These are phyloP conservation scores for Dasysyrphus albostriatus DNA, from an alignment of 2,888 invertebrate species.

Conservation along the genomic window DNA sequence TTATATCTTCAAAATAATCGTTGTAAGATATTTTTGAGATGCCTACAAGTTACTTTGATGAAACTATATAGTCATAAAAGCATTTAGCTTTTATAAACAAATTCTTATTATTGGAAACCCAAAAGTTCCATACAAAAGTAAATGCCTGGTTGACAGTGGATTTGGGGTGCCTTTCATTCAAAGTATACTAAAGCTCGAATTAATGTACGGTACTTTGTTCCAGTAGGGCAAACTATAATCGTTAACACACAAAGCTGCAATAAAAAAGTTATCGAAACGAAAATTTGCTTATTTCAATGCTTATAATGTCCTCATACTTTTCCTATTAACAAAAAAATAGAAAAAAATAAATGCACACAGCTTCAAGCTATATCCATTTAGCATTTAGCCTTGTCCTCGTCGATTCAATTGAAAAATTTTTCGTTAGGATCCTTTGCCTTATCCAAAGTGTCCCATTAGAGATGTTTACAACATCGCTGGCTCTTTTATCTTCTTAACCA, in stretches of 20 bases:
- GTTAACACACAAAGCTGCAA: conserved; percentile 24
- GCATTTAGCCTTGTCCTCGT: neutral
- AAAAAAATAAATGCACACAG: conserved; percentile 14
- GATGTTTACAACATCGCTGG: conserved; percentile 38
- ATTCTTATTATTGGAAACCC: neutral
- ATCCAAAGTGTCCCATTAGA: conserved; percentile 49
- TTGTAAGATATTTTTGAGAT: too few species aligned
- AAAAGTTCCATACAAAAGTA: neutral
- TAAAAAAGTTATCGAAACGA: conserved; percentile 23
- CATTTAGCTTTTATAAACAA: neutral
- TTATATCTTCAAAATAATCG: too few species aligned
- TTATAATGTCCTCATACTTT: conserved; percentile 1
- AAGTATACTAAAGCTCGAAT: conserved; percentile 1
- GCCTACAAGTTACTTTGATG: too few species aligned
- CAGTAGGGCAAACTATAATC: conserved; percentile 23
- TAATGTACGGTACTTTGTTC: conserved; percentile 15
- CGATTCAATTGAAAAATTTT: conserved; percentile 20
- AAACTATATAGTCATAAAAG: neutral
- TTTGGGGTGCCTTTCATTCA: neutral
- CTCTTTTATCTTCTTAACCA: conserved; percentile 29
- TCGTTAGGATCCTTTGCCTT: conserved; percentile 13
- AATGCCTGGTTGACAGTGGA: conserved; percentile 18
- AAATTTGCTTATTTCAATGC: conserved; percentile 23
- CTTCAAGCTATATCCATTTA: neutral
- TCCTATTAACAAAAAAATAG: neutral